phyloP scores from a whole-genome alignment of 2,888 invertebrate genomes.

The Lordiphosa fenestrarum region DNA sequence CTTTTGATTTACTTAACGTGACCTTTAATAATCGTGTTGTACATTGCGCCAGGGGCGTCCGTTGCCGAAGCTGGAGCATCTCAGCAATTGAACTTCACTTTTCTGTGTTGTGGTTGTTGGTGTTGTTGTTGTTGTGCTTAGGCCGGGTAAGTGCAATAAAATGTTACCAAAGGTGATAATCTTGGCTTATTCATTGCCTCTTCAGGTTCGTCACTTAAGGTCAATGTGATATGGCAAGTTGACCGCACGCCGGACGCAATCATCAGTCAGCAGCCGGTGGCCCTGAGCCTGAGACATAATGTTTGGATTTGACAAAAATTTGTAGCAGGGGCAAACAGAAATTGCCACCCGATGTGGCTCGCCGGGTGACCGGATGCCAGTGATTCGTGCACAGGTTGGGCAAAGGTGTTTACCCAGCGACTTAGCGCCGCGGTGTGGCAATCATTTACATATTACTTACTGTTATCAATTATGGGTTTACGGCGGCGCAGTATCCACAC shows the following conservation, averaged over 20 bases:
- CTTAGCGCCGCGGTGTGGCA: conserved; percentile 38
- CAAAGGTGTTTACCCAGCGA: conserved; percentile 38
- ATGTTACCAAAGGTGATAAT: conserved; percentile 65
- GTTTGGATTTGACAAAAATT: conserved; percentile 70
- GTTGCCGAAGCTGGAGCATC: conserved; percentile 24
- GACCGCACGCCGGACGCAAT: conserved; percentile 51
- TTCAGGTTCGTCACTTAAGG: conserved; percentile 63
- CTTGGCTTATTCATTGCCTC: conserved; percentile 65
- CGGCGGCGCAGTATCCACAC: conserved; percentile 12
- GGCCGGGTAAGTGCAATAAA: conserved; percentile 61
- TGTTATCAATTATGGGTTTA: conserved; percentile 53
- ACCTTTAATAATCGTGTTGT: conserved; percentile 68
- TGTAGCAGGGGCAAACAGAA: conserved; percentile 55
- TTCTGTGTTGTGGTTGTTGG: conserved; percentile 5
- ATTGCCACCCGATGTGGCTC: conserved; percentile 62
- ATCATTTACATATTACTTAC: conserved; percentile 46
- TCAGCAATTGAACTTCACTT: conserved; percentile 57
- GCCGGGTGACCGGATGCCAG: conserved; percentile 59
- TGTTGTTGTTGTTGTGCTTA: too few species aligned
- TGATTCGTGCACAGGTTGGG: conserved; percentile 14
- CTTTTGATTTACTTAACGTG: conserved; percentile 59
- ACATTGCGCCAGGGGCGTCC: conserved; percentile 52
- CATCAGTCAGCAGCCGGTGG: conserved; percentile 45
- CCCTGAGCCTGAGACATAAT: conserved; percentile 51
- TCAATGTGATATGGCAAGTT: conserved; percentile 61